Evolutionary conservation across 2,113 vertebrate species (phyloP).

Genomic region (Pycnonotus jocosus): DNA sequence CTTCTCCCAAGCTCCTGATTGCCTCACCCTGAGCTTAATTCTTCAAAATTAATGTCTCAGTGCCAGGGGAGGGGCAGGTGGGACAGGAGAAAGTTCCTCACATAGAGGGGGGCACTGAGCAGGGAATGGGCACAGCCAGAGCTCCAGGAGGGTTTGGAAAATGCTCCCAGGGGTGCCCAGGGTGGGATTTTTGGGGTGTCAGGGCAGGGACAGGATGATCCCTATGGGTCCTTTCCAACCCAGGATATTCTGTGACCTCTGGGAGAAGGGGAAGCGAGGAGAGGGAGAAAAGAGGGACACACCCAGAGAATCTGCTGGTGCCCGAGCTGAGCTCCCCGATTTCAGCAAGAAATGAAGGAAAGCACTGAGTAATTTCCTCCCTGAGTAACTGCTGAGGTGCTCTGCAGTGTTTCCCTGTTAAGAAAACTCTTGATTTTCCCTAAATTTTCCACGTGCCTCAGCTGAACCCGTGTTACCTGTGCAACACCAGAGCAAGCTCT

Average conservation of each 20-base stretch:
- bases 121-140: neutral
- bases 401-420: neutral
- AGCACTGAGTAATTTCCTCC: neutral
- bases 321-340: neutral
- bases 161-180: rapidly evolving
- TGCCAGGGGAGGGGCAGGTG: neutral
- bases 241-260: neutral
- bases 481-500: neutral
- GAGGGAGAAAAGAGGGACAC: neutral
- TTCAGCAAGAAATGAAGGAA: neutral
- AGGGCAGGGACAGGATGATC: rapidly evolving
- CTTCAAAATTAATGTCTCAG: too few relatives aligned
- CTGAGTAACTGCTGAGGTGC: neutral
- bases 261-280: neutral
- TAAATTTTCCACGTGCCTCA: neutral
- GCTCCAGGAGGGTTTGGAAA: neutral
- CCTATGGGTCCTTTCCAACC: rapidly evolving
- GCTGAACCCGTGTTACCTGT: neutral
- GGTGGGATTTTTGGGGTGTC: neutral
- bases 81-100: too few relatives aligned
- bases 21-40: neutral
- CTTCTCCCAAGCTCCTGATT: neutral
- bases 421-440: neutral
- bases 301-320: neutral
- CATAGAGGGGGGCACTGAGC: neutral